These are phyloP conservation scores for Sebastiscus albofasciatus DNA, from an alignment of 2,797 vertebrate species.

Conservation along the genomic window DNA sequence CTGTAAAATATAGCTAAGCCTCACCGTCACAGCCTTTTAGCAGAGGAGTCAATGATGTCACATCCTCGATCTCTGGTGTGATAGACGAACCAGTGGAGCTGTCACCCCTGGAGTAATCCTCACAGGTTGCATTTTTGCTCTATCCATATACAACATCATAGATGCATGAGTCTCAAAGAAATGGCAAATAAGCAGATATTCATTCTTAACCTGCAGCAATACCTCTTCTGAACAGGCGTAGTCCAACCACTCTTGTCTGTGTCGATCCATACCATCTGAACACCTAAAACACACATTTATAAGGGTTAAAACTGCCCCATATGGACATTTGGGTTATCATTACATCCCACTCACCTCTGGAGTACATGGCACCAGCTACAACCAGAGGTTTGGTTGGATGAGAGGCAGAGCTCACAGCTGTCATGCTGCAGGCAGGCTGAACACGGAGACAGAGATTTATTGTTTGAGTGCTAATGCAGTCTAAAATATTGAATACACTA, in stretches of 20 bases:
- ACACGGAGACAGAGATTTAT: not conserved
- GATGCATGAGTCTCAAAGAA: not conserved
- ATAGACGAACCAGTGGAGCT: conserved; percentile 65
- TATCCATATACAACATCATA: conserved; percentile 48
- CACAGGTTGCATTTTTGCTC: conserved; percentile 84
- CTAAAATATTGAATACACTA: not conserved
- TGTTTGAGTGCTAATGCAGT: not conserved
- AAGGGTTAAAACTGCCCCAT: not conserved
- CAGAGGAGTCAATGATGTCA: conserved; percentile 70
- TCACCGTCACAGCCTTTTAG: conserved; percentile 85
- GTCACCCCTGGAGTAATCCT: conserved; percentile 81
- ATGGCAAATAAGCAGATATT: not conserved
- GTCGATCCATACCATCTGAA: conserved; percentile 95
- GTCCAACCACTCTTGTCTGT: conserved; percentile 94
- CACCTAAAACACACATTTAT: conserved; percentile 81
- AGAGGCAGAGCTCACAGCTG: conserved; percentile 88
- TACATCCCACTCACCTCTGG: conserved; percentile 85
- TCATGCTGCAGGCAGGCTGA: conserved; percentile 91
- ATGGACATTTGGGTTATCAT: not conserved
- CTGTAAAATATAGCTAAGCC: not conserved
- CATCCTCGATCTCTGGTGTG: conserved; percentile 42
- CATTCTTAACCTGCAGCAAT: not conserved
- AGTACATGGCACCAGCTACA: conserved; percentile 96
- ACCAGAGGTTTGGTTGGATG: conserved; percentile 86
- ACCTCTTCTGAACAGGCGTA: conserved; percentile 90